These are phyloP conservation scores for Leucophenga montana DNA, from an alignment of 2,888 invertebrate genomes.

Conservation along the genomic window DNA sequence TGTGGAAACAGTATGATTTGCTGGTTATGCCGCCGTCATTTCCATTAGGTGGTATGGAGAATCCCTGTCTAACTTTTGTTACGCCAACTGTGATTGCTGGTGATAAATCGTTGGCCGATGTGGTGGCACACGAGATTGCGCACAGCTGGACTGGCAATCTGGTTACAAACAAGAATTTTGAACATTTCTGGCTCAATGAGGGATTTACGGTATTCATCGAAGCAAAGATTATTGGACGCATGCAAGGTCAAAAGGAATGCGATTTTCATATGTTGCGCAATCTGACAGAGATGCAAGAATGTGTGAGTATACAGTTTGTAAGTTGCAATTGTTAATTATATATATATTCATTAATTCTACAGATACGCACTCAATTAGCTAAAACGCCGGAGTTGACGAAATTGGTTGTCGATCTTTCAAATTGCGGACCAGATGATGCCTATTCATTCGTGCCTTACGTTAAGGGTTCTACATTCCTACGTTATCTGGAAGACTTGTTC, in stretches of 20 bases:
- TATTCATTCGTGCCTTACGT: conserved; percentile 94
- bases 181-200: conserved; percentile 98
- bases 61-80: conserved; percentile 95
- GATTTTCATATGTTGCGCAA: conserved; percentile 89
- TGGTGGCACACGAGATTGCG: conserved; percentile 95
- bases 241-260: conserved; percentile 79
- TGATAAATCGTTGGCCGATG: conserved; percentile 90
- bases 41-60: conserved; percentile 98
- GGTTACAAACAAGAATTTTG: conserved; percentile 93
- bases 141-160: conserved; percentile 97
- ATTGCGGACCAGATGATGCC: conserved; percentile 92
- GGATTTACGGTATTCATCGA: conserved; percentile 92
- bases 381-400: conserved; percentile 81
- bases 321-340: not conserved
- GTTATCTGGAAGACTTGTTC: conserved; percentile 86
- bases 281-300: conserved; percentile 82
- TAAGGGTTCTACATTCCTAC: conserved; percentile 91
- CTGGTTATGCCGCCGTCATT: conserved; percentile 91
- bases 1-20: conserved; percentile 92
- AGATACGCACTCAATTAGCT: conserved; percentile 76
- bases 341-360: conserved; percentile 26
- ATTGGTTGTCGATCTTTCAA: conserved; percentile 84
- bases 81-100: conserved; percentile 95
- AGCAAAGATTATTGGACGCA: conserved; percentile 84
- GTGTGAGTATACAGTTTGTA: conserved; percentile 75